A percentile compares a stretch with the other conserved stretches of the same genome.
These are phyloP conservation scores for Lasioglossum lativentre DNA, from an alignment of 2,888 invertebrate species.

Conservation along the genomic window DNA sequence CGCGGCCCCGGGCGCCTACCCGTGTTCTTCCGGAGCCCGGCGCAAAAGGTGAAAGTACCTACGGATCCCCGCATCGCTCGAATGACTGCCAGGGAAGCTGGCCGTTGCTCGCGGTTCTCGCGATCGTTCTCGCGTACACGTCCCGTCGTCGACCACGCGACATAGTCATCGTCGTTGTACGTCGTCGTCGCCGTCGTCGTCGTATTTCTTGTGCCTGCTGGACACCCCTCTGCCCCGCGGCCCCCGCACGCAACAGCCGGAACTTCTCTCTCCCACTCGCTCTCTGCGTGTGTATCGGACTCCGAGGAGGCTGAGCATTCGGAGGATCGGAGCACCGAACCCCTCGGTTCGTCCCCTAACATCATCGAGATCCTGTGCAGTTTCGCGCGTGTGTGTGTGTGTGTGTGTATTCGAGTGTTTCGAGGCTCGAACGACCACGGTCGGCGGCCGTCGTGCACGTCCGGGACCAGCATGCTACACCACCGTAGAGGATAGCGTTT, in stretches of 20 bases:
- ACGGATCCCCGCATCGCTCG: constrained; percentile 28
- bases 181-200: constrained; percentile 7
- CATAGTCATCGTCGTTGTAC: constrained; percentile 34
- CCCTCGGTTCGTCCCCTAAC: background rate
- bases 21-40: constrained; percentile 14
- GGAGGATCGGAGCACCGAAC: background rate
- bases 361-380: background rate
- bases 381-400: background rate
- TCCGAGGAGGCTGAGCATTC: background rate
- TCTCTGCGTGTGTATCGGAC: background rate
- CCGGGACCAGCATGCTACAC: constrained; percentile 57
- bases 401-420: constrained; percentile 3
- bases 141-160: constrained; percentile 52
- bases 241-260: background rate
- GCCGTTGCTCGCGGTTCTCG: constrained; percentile 49
- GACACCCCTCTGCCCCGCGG: constrained; percentile 28
- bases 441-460: constrained; percentile 32
- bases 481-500: constrained; percentile 61
- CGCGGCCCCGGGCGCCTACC: constrained; percentile 8
- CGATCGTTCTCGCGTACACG: constrained; percentile 44
- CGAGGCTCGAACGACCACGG: background rate
- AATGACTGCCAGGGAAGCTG: constrained; percentile 62
- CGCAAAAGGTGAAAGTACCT: constrained; percentile 54
- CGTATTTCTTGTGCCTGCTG: constrained; percentile 17
- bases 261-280: background rate